These are phyloP conservation scores for Digitonthophagus gazella DNA, from an alignment of 2,888 invertebrate genomes.

Conservation along the genomic window DNA sequence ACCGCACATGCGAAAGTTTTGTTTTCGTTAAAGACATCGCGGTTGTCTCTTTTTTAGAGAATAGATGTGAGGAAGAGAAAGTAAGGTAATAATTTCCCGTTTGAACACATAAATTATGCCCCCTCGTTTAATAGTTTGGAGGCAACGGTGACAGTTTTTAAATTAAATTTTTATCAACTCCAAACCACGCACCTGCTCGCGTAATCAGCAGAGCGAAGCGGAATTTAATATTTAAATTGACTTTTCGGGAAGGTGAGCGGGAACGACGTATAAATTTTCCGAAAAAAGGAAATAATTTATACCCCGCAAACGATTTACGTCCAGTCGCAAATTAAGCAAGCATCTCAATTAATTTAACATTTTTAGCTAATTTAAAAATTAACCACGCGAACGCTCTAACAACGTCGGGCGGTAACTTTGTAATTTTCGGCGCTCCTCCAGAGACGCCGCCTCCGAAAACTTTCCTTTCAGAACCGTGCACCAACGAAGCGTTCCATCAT, in stretches of 20 bases:
- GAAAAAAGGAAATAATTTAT: not conserved
- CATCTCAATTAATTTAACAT: too few relatives aligned
- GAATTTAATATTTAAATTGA: slow-evolving; percentile 15
- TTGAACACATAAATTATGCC: not conserved
- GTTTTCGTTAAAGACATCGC: too few relatives aligned
- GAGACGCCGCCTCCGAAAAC: not conserved
- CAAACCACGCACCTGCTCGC: slow-evolving; percentile 33
- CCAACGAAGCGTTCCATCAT: too few relatives aligned
- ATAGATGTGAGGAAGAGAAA: not conserved
- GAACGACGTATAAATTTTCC: not conserved
- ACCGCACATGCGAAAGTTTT: too few relatives aligned
- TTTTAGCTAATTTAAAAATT: too few relatives aligned
- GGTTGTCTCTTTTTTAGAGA: too few relatives aligned
- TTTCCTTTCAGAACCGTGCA: slow-evolving; percentile 10
- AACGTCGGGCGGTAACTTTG: too few relatives aligned
- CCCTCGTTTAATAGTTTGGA: slow-evolving; percentile 29
- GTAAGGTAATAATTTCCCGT: not conserved
- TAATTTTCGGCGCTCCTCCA: too few relatives aligned
- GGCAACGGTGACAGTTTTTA: slow-evolving; percentile 34
- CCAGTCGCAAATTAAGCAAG: not conserved
- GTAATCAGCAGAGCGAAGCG: slow-evolving; percentile 23
- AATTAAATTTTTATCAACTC: slow-evolving; percentile 38
- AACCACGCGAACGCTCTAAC: too few relatives aligned
- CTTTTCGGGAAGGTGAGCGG: not conserved
- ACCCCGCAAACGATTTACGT: not conserved